Conservation (phyloP, 2,113 vertebrate genomes). For the Gobiocypris rarus region DNA sequence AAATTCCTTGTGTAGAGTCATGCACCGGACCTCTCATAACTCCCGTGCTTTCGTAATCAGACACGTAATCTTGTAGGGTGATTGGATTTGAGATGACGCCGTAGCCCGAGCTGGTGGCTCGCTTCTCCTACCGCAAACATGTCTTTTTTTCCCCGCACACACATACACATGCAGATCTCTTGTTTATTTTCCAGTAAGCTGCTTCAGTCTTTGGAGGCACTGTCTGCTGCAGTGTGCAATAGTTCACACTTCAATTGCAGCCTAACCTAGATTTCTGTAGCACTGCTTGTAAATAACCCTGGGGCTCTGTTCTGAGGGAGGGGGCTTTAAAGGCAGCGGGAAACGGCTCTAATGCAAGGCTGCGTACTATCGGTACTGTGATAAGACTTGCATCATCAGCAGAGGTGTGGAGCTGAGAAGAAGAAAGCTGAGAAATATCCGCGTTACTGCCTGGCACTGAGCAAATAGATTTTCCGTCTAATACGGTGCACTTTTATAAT, state of each 20-base stretch:
- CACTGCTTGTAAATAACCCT: constrained; percentile 57
- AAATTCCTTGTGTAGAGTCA: not conserved
- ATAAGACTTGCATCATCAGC: constrained; percentile 49
- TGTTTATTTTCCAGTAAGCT: constrained; percentile 54
- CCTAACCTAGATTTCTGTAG: constrained; percentile 60
- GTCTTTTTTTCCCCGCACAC: not conserved
- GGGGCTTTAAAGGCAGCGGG: constrained; percentile 40
- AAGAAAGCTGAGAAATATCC: constrained; percentile 6
- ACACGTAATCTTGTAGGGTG: constrained; percentile 37
- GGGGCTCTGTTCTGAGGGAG: constrained; percentile 41
- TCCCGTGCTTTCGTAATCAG: constrained; percentile 25
- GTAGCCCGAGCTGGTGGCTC: not conserved
- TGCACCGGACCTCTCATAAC: not conserved
- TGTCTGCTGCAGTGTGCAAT: constrained; percentile 42
- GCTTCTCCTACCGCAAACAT: constrained; percentile 23
- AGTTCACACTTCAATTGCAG: constrained; percentile 56
- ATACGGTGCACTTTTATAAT: not conserved
- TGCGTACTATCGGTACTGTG: constrained; percentile 31
- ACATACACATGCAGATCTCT: constrained; percentile 26
- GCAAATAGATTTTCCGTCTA: not conserved
- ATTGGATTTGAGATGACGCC: constrained; percentile 48
- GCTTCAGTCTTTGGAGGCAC: constrained; percentile 48
- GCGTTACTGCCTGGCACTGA: not conserved
- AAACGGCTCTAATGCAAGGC: constrained; percentile 32
- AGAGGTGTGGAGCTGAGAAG: constrained; percentile 5